Evolutionary conservation across 2,888 invertebrate species (phyloP).

Genomic region (Acronicta alni): DNA sequence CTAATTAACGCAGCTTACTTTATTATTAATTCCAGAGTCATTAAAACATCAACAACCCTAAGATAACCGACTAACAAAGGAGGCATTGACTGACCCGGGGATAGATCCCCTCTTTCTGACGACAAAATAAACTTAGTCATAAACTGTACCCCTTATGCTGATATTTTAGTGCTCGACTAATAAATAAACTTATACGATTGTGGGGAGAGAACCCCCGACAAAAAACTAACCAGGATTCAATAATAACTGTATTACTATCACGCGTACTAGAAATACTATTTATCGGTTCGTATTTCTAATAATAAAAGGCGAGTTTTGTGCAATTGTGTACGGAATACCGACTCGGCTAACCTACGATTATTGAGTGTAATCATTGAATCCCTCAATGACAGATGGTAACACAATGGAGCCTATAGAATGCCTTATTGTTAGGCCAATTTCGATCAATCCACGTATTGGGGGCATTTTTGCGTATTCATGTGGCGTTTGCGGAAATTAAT

Average conservation of each 20-base stretch:
- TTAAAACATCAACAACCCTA: conserved; percentile 67
- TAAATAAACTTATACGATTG: conserved; percentile 85
- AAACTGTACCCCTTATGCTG: conserved; percentile 79
- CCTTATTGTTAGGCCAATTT: conserved; percentile 79
- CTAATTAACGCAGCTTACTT: conserved; percentile 22
- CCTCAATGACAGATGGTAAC: conserved; percentile 84
- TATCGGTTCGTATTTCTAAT: conserved; percentile 72
- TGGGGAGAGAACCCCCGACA: conserved; percentile 65
- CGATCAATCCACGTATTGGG: conserved; percentile 73
- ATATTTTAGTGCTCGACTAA: conserved; percentile 82
- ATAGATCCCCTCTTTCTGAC: conserved; percentile 74
- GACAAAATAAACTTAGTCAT: conserved; percentile 80
- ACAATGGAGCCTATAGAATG: conserved; percentile 70
- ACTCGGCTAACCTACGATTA: conserved; percentile 76
- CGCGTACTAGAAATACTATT: conserved; percentile 74
- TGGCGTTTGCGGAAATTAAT: conserved; percentile 59
- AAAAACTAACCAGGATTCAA: conserved; percentile 66
- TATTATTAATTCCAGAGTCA: conserved; percentile 14
- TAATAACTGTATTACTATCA: conserved; percentile 80
- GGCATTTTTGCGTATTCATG: conserved; percentile 83
- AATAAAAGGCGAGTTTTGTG: conserved; percentile 74
- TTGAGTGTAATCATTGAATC: conserved; percentile 76
- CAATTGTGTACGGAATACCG: conserved; percentile 65
- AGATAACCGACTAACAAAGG: conserved; percentile 73
- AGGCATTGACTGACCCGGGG: conserved; percentile 73